A percentile compares a stretch with the other conserved stretches of the same genome.
Conservation (phyloP, 2,888 invertebrate species). For the Clivina fossor region DNA sequence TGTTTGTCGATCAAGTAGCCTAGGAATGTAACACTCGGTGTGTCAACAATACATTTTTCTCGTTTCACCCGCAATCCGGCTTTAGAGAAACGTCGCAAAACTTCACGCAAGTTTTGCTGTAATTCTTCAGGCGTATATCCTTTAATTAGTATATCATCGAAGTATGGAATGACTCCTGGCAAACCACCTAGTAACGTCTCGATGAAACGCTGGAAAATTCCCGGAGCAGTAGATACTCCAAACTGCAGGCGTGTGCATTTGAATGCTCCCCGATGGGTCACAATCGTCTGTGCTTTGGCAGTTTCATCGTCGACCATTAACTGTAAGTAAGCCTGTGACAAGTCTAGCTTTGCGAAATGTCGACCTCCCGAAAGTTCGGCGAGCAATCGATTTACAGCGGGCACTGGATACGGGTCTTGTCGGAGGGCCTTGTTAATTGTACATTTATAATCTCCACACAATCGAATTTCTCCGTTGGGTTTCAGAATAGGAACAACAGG, state of each 20-base stretch:
- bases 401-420: too few species aligned
- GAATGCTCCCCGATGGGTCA: conserved; percentile 46
- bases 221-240: conserved; percentile 31
- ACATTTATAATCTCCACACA: too few species aligned
- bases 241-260: conserved; percentile 41
- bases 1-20: background rate
- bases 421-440: too few species aligned
- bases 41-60: background rate
- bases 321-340: too few species aligned
- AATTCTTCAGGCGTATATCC: background rate
- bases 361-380: too few species aligned
- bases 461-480: too few species aligned
- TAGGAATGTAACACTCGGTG: too few species aligned
- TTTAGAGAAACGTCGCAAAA: background rate
- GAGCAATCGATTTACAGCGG: too few species aligned
- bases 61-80: too few species aligned
- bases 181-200: background rate
- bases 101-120: background rate
- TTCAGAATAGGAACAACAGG: too few species aligned
- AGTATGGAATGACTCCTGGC: background rate
- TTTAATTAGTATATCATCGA: background rate
- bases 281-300: conserved; percentile 44
- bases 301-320: too few species aligned
- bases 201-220: background rate
- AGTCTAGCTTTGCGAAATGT: too few species aligned